Percentiles rank a stretch among this genome's conserved stretches.
phyloP scores from a whole-genome alignment of 2,797 vertebrate genomes.

The Artibeus jamaicensis region DNA sequence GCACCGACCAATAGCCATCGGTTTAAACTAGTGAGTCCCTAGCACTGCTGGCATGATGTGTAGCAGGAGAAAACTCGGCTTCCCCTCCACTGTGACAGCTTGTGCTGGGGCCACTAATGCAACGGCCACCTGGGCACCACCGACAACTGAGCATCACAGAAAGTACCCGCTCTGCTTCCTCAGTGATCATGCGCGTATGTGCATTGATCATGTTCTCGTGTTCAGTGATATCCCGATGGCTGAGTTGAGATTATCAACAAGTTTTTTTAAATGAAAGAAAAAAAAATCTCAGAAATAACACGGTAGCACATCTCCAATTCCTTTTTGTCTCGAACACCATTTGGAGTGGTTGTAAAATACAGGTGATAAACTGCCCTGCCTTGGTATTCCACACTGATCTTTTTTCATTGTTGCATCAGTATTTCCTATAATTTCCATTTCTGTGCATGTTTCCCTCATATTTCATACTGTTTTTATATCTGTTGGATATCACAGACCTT shows the following conservation, averaged over 20 bases:
- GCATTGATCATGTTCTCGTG: not conserved
- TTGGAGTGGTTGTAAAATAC: not conserved
- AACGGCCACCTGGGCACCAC: not conserved
- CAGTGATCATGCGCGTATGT: not conserved
- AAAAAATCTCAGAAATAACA: not conserved
- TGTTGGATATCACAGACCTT: not conserved
- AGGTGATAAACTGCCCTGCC: not conserved
- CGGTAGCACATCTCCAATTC: not conserved
- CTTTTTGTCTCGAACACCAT: not conserved
- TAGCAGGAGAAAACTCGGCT: not conserved
- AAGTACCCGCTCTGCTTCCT: not conserved
- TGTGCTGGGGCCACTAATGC: not conserved
- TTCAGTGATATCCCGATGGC: not conserved
- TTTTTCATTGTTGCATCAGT: not conserved
- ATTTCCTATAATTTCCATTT: not conserved
- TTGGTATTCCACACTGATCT: not conserved
- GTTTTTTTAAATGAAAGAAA: not conserved
- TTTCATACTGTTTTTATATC: not conserved
- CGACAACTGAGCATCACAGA: not conserved
- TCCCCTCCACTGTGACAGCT: not conserved
- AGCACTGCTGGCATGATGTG: not conserved
- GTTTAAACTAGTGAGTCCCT: conserved; percentile 1
- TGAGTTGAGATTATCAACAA: not conserved
- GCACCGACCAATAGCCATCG: not conserved
- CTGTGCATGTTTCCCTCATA: not conserved